Base-by-base conservation (phyloP, 2,888 invertebrate genomes). In the Pterostichus madidus region DNA sequence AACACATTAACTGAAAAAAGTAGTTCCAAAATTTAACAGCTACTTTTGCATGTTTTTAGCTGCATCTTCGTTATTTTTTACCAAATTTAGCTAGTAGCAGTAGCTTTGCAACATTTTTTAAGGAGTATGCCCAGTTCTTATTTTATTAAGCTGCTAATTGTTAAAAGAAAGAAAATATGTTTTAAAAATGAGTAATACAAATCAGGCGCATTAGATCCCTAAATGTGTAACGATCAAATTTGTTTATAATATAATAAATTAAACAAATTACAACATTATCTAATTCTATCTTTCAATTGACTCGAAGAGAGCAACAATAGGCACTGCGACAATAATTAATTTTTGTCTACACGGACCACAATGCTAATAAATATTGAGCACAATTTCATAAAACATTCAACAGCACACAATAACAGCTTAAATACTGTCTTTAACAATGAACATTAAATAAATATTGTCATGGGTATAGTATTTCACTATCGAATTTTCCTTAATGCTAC, bases 221-320 rank as follows among this genome's bases (percentile, higher is more conserved):
- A 52, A 64, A n/a, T 10, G 44, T 39, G 15, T 71, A 68, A 10
- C 5, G 5, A 39, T 64, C 64, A 32, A 64, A 13, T 64, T 2
- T 24, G 24, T 24, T 24, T 24, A 24, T 24, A 24, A 24, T 59
- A 64, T 64, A 64, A 71, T 64, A 64, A 71, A 71, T 17, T 13
- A 71, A 44, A 44, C 10, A 39, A 39, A 71, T 4, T 44, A 13
- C 64, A 35, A 64, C 7, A 32, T 35, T 64, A 13, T 35, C 35
- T 64, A 71, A 71, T 71, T 44, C 68, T 71, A 71, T 71, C 46
- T 44, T 64, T 71, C 68, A 71, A 71, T 71, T 71, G 68, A 71
- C 68, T 46, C 68, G 44, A 46, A 44, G 68, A 71, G 68, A 44
- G 68, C 68, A 44, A 71, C 17, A 71, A 71, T 44, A 71, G 68